Evolutionary conservation across 2,113 vertebrate species (phyloP), one percentile per base, ranked within the genome.

Genomic region (Phasianus colchicus): DNA sequence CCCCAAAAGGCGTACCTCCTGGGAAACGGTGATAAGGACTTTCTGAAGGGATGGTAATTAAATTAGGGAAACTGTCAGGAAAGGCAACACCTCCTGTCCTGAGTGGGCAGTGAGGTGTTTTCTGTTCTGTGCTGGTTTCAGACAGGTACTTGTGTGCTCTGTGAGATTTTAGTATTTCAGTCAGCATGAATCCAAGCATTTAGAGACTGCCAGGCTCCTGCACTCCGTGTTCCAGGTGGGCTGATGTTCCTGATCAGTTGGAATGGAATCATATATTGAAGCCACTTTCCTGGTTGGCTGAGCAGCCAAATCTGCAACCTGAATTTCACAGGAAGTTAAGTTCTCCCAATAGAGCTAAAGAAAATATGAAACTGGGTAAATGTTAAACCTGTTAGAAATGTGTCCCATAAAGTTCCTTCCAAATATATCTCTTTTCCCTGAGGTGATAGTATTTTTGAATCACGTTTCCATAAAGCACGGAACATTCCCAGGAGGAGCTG

Each of bases 381-480:
- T 95, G 88, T 89, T 91, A 93, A 96, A 95, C 70, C 92, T 92
- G 74, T 83, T 70, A 83, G 93, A 83, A 92, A 77, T 70, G 65
- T 45, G 32, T 86, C 66, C 57, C 74, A 78, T 86, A 71, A 90
- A 90, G 82, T 83, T 95, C 72, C 85, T 82, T 70, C 65, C 87
- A 90, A 87, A 20, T 9, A 22, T 15, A 20, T 67, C 69, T 36
- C 25, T 55, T 73, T 58, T 75, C 63, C 55, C 70, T 64, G 45
- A 63, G 74, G 47, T 34, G 80, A 36, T 8, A 29, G 34, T 38
- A 17, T 57, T 83, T 85, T 61, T 54, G 83, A 71, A 25, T 63
- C 58, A 3, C 25, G 38, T 50, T 60, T 64, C 76, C 43, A 45
- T 42, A 42, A 61, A 54, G 34, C 3, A 2, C 1, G 2, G 72